Conservation (phyloP, 2,888 invertebrate species). For the Parelbella ahira region DNA sequence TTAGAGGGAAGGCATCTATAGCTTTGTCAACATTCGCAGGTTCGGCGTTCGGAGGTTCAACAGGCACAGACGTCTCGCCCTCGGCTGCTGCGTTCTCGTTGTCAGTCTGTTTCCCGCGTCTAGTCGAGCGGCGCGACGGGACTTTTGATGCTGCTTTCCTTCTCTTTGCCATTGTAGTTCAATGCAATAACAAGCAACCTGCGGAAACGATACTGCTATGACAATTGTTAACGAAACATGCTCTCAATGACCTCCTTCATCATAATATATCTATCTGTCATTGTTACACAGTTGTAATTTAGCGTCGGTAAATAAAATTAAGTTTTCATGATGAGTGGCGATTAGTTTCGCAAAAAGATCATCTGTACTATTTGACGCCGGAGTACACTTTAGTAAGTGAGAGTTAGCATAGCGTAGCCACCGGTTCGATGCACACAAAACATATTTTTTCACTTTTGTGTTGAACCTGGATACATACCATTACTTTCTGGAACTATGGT, state of each 20-base stretch:
- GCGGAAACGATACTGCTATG: slow-evolving; percentile 38
- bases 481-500: slow-evolving; percentile 44
- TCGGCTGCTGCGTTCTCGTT: slow-evolving; percentile 37
- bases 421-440: slow-evolving; percentile 46
- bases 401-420: slow-evolving; percentile 43
- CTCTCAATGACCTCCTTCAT: slow-evolving; percentile 50
- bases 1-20: slow-evolving; percentile 28
- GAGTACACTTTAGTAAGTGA: too few species aligned
- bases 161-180: slow-evolving; percentile 62
- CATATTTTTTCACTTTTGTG: slow-evolving; percentile 6
- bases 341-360: background rate
- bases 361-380: too few species aligned
- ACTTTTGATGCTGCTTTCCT: slow-evolving; percentile 60
- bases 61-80: slow-evolving; percentile 47
- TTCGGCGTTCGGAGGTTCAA: slow-evolving; percentile 34
- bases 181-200: slow-evolving; percentile 51
- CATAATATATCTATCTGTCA: slow-evolving; percentile 17
- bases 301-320: slow-evolving; percentile 1
- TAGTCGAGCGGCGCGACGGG: slow-evolving; percentile 54
- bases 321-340: background rate
- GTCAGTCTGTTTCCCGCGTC: slow-evolving; percentile 59
- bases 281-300: slow-evolving; percentile 1
- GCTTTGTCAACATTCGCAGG: slow-evolving; percentile 33
- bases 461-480: slow-evolving; percentile 43
- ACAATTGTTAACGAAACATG: slow-evolving; percentile 31